These are phyloP conservation scores for Coracopsis vasa DNA, from an alignment of 2,113 vertebrate genomes.

Conservation along the genomic window DNA sequence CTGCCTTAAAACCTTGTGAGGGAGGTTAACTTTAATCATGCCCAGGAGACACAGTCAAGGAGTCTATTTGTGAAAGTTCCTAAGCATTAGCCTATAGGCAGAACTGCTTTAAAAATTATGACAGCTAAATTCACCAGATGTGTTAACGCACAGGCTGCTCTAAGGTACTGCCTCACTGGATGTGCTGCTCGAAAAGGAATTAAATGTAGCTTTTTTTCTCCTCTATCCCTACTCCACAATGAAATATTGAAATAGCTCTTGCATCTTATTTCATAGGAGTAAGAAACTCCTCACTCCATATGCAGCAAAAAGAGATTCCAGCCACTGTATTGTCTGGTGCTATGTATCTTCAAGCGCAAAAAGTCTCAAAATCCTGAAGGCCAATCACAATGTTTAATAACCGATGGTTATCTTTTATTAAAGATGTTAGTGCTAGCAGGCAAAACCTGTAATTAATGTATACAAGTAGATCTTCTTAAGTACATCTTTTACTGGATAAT, in stretches of 20 bases:
- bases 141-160: background rate
- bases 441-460: background rate
- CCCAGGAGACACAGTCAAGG: background rate
- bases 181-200: background rate
- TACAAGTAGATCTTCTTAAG: background rate
- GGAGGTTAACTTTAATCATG: background rate
- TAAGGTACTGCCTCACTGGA: background rate
- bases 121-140: background rate
- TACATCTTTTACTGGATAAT: background rate
- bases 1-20: background rate
- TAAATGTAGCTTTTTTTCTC: background rate
- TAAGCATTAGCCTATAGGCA: background rate
- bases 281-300: background rate
- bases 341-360: background rate
- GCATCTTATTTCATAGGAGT: background rate
- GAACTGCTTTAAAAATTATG: background rate
- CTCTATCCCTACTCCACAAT: background rate
- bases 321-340: background rate
- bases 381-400: background rate
- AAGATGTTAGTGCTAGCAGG: background rate
- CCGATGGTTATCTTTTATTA: background rate
- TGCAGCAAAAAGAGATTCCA: rapidly evolving
- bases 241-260: background rate
- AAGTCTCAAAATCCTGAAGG: background rate
- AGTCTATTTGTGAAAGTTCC: background rate